These are phyloP conservation scores for Pygocentrus nattereri DNA, from an alignment of 2,797 vertebrate species.

Conservation along the genomic window DNA sequence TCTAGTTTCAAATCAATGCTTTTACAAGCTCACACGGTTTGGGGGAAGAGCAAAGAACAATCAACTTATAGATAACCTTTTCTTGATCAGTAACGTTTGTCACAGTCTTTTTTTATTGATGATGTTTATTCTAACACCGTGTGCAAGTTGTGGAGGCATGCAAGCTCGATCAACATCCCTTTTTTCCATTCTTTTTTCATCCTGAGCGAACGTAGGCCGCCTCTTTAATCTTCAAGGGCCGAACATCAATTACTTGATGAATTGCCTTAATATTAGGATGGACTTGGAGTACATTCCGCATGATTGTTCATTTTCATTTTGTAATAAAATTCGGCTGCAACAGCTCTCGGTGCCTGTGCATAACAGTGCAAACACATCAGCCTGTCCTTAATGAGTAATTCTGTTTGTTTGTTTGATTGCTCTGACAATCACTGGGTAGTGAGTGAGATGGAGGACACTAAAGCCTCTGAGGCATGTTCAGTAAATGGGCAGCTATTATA, in stretches of 20 bases:
- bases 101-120: not conserved
- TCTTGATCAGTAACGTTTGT: not conserved
- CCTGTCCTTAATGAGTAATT: slow-evolving; percentile 40
- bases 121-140: slow-evolving; percentile 8
- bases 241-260: slow-evolving; percentile 65
- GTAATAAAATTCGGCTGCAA: slow-evolving; percentile 46
- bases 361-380: not conserved
- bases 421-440: slow-evolving; percentile 17
- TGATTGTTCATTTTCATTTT: slow-evolving; percentile 61
- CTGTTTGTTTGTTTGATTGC: slow-evolving; percentile 36
- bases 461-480: slow-evolving; percentile 39
- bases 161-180: not conserved
- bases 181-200: not conserved
- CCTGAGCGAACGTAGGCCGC: not conserved
- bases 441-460: slow-evolving; percentile 19
- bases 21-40: slow-evolving; percentile 19
- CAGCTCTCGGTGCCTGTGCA: not conserved
- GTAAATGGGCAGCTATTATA: slow-evolving; percentile 27
- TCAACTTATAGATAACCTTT: slow-evolving; percentile 27
- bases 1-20: slow-evolving; percentile 27
- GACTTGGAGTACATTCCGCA: slow-evolving; percentile 56
- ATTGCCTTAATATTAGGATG: slow-evolving; percentile 66
- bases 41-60: slow-evolving; percentile 26
- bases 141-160: not conserved
- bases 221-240: slow-evolving; percentile 49